Conservation (phyloP, 1,140 invertebrate genomes). For the Drosophila triauraria region DNA sequence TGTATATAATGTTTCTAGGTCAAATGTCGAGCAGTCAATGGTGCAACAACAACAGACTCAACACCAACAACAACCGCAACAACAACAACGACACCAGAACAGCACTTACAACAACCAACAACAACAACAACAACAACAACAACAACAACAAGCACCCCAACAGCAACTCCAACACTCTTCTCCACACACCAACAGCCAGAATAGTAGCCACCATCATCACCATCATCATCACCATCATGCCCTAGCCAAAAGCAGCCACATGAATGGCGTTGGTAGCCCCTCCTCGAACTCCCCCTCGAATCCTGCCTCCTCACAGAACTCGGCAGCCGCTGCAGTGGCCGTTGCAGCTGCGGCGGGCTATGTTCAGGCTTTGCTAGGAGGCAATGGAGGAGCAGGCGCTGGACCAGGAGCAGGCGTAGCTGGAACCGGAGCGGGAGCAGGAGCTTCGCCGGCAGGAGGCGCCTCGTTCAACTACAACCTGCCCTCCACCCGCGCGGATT, state of each 20-base stretch:
- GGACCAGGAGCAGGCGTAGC: background rate
- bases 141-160: constrained; percentile 41
- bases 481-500: constrained; percentile 69
- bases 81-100: constrained; percentile 70
- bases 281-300: constrained; percentile 5
- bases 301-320: constrained; percentile 1
- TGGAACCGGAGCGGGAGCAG: background rate
- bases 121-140: constrained; percentile 12
- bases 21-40: constrained; percentile 84
- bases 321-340: constrained; percentile 43
- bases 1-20: constrained; percentile 85
- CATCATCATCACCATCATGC: constrained; percentile 48
- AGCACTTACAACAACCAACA: constrained; percentile 67
- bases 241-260: constrained; percentile 32
- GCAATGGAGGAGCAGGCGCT: background rate
- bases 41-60: constrained; percentile 70
- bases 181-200: constrained; percentile 25
- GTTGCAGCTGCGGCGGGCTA: constrained; percentile 63
- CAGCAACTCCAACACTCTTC: constrained; percentile 30
- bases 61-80: constrained; percentile 61
- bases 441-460: background rate
- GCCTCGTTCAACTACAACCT: constrained; percentile 73
- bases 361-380: constrained; percentile 60
- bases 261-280: constrained; percentile 5
- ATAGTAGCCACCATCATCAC: constrained; percentile 46